Evolutionary conservation across 2,888 invertebrate species (phyloP).

Genomic region (Agrochola litura): DNA sequence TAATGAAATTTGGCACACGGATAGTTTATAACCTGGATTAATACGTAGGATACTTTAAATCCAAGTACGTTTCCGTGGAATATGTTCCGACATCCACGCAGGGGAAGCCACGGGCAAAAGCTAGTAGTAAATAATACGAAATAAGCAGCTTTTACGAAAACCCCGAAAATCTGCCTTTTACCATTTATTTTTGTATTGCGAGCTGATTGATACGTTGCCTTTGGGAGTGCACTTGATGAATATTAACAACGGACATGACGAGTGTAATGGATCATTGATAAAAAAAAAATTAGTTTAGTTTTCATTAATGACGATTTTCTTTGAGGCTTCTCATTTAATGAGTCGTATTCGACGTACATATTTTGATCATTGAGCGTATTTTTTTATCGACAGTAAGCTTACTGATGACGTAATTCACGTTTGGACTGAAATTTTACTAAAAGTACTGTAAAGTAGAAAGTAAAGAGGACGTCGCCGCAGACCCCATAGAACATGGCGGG

Average conservation of each 20-base stretch:
- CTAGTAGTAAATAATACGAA: not conserved
- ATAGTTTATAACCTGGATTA: too few relatives aligned
- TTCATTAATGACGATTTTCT: not conserved
- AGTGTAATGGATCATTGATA: not conserved
- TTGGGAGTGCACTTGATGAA: slow-evolving; percentile 14
- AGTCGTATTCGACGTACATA: too few relatives aligned
- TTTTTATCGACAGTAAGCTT: not conserved
- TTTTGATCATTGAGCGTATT: not conserved
- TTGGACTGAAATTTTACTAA: not conserved
- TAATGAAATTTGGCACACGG: too few relatives aligned
- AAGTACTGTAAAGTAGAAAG: not conserved
- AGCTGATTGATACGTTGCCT: slow-evolving; percentile 15
- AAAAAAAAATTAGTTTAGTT: not conserved
- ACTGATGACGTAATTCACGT: not conserved
- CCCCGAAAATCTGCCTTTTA: not conserved
- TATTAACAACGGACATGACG: slow-evolving; percentile 15
- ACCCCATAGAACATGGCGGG: not conserved
- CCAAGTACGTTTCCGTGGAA: too few relatives aligned
- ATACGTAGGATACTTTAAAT: too few relatives aligned
- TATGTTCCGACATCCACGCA: not conserved
- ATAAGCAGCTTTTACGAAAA: not conserved
- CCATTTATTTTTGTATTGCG: not conserved
- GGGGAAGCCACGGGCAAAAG: not conserved
- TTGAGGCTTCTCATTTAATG: not conserved
- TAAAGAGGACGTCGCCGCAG: too few relatives aligned